Percentiles rank a stretch among this genome's conserved stretches.
Conservation (phyloP, 1,140 invertebrate species). For the Polyergus mexicanus region DNA sequence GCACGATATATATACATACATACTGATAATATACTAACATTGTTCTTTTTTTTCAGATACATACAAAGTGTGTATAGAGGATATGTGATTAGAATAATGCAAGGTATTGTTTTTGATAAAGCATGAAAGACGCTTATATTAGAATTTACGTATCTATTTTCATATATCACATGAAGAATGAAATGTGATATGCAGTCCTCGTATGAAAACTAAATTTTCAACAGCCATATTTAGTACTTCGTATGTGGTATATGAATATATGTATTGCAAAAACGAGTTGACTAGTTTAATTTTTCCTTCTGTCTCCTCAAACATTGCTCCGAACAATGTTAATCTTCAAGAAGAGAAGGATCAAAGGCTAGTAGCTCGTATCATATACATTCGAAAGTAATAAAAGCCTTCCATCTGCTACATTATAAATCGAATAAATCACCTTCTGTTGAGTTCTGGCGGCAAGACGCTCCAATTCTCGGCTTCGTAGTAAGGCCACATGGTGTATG, state of each 20-base stretch:
- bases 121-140: not conserved
- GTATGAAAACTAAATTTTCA: not conserved
- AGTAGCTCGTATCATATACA: not conserved
- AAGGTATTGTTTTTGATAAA: not conserved
- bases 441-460: conserved; percentile 92
- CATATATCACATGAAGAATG: not conserved
- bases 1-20: not conserved
- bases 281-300: too few relatives aligned
- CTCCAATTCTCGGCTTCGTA: conserved; percentile 93
- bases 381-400: not conserved
- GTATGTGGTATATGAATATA: not conserved
- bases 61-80: not conserved
- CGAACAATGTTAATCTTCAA: not conserved
- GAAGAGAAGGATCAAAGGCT: not conserved
- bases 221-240: not conserved
- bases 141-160: not conserved
- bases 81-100: not conserved
- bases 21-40: not conserved
- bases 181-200: not conserved
- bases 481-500: conserved; percentile 88
- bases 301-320: not conserved
- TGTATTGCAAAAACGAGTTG: not conserved
- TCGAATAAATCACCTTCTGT: conserved; percentile 90
- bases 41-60: not conserved
- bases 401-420: conserved; percentile 1